Evolutionary conservation across 2,797 vertebrate species (phyloP).

Genomic region (Masticophis lateralis): DNA sequence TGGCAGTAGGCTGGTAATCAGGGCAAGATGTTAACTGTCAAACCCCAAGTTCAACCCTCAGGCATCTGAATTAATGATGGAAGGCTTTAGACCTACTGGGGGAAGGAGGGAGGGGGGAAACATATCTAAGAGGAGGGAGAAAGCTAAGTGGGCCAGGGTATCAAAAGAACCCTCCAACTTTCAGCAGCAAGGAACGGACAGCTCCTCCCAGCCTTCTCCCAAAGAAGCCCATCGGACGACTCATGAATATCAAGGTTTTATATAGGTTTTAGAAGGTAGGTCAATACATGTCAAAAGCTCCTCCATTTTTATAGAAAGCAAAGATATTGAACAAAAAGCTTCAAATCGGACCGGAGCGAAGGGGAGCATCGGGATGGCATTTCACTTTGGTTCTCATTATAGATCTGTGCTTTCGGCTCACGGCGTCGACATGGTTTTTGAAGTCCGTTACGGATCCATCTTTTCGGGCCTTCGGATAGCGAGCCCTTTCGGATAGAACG

Average conservation of each 20-base stretch:
- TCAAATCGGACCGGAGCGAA: constrained; percentile 25
- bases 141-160: constrained; percentile 38
- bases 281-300: constrained; percentile 18
- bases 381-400: neutral
- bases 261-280: constrained; percentile 28
- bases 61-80: constrained; percentile 62
- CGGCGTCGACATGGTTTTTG: constrained; percentile 28
- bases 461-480: neutral
- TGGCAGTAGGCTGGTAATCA: constrained; percentile 45
- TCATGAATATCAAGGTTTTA: neutral
- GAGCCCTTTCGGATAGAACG: neutral
- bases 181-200: neutral
- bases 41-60: constrained; percentile 61
- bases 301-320: neutral
- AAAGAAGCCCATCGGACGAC: neutral
- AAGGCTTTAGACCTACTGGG: constrained; percentile 36
- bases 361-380: neutral
- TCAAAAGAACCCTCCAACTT: constrained; percentile 44
- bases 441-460: neutral
- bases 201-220: neutral
- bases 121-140: neutral
- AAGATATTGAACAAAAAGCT: constrained; percentile 2
- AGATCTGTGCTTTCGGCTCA: neutral
- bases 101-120: neutral
- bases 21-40: constrained; percentile 69